Evolutionary conservation across 1,140 invertebrate genomes (phyloP), one percentile per base, ranked within the genome.

Genomic region (Ceratina australensis): DNA sequence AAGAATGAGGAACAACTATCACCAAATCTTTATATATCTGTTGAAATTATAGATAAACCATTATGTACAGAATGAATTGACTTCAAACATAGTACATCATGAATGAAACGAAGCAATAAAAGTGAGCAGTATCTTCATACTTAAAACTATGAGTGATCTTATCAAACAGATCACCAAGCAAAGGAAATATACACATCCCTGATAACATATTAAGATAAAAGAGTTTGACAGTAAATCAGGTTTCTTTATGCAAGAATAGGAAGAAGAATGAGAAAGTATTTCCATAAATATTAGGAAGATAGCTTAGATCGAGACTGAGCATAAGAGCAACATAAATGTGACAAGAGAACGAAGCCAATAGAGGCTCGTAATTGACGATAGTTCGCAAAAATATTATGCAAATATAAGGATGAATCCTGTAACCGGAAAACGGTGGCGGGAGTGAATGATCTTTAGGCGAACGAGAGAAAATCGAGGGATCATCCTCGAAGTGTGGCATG

Each of bases 401-500:
- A 54, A 60, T 15, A 47, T 7, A 20, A 63, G n/a, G 47, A 18
- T 22, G 3, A 50, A 52, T 63, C 26, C 15, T 12, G 26, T 12
- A 61, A 5, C 3, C 13, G 12, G 8, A 22, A 18, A 33, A 24
- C 20, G 10, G 18, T n/a, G 15, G 20, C n/a, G 18, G 10, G n/a
- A 54, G 28, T 24, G n/a, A 8, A 3, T 13, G 28, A 33, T 47
- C 47, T 26, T 42, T 2, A 61, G 10, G 52, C n/a, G 50, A 26
- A 47, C 13, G 24, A 72, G 33, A 28, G 56, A 63, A 72, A 72
- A 54, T 57, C 3, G 28, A 63, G 66, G 24, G 28, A 65, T 72
- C 54, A 61, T 56, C 47, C 8, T 26, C 47, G 74, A 78, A 59
- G 69, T 49, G 68, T 54, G 67, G 65, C 75, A 72, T 87, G 84